These are phyloP conservation scores for Aleiodes leptofemur DNA, from an alignment of 2,888 invertebrate genomes.

Conservation along the genomic window DNA sequence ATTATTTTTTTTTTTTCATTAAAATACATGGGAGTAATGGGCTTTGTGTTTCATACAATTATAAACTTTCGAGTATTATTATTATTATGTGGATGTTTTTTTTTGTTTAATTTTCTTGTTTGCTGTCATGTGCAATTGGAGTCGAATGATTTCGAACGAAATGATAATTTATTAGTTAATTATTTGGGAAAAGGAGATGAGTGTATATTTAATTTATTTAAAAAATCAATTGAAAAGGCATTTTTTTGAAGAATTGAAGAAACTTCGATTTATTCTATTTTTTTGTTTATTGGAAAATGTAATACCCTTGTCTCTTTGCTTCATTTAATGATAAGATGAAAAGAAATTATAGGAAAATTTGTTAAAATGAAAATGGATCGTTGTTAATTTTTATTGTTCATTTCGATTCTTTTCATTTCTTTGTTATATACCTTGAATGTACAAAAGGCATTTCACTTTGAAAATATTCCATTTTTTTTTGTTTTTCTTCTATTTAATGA, in stretches of 20 bases:
- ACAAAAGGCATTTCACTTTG: slow-evolving; percentile 17
- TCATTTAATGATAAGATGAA: no score
- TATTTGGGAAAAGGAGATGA: background rate
- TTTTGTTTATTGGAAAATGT: no score
- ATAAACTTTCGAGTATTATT: slow-evolving; percentile 53
- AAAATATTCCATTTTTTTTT: slow-evolving; percentile 15
- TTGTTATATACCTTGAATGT: slow-evolving; percentile 28
- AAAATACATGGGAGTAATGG: slow-evolving; percentile 34
- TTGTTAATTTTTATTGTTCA: slow-evolving; percentile 4
- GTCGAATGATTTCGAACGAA: slow-evolving; percentile 1
- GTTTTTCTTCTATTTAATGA: background rate
- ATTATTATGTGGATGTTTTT: slow-evolving; percentile 24
- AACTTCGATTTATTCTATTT: no score
- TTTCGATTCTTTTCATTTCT: slow-evolving; percentile 19
- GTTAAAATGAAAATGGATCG: background rate
- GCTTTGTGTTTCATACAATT: slow-evolving; percentile 49
- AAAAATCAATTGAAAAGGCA: background rate
- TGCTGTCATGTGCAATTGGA: slow-evolving; percentile 11
- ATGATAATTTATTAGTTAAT: no score
- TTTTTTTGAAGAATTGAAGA: no score
- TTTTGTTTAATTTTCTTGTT: slow-evolving; percentile 15
- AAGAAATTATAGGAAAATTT: background rate
- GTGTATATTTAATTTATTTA: background rate
- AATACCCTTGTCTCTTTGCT: no score
- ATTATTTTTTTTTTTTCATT: slow-evolving; percentile 14